phyloP scores from a whole-genome alignment of 2,113 vertebrate genomes.

The Emydura subglobosa region DNA sequence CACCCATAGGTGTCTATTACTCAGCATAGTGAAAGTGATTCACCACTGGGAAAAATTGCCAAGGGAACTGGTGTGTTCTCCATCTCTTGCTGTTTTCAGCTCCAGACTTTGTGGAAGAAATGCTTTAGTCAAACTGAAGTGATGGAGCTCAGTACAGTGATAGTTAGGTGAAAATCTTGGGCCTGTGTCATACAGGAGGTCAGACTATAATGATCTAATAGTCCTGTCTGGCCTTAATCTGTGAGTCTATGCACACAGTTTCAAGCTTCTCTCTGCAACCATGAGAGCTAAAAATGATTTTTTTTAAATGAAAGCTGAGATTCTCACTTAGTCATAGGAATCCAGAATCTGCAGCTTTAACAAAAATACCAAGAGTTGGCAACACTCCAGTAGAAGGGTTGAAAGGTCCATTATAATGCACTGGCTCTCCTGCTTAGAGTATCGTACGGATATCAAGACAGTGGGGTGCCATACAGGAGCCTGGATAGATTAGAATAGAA shows the following conservation, averaged over 20 bases:
- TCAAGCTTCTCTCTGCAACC: not conserved
- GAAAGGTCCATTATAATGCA: not conserved
- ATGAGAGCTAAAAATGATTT: not conserved
- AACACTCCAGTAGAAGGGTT: not conserved
- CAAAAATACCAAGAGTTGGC: not conserved
- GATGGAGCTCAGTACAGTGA: not conserved
- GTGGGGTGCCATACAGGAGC: not conserved
- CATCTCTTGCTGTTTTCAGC: not conserved
- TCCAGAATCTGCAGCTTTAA: not conserved
- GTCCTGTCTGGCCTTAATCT: rapidly evolving
- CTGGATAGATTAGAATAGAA: not conserved
- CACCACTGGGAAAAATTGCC: not conserved
- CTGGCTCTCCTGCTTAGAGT: rapidly evolving
- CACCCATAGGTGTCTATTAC: no score
- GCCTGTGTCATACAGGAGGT: not conserved
- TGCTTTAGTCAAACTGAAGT: not conserved
- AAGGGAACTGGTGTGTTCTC: not conserved
- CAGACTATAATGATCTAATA: not conserved
- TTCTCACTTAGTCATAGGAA: not conserved
- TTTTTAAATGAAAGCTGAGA: not conserved
- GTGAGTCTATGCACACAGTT: not conserved
- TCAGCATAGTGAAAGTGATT: not conserved
- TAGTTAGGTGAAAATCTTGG: not conserved
- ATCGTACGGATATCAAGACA: rapidly evolving
- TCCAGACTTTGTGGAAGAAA: not conserved